Conservation (phyloP, 2,888 invertebrate genomes). For the Rotaria macrura region DNA sequence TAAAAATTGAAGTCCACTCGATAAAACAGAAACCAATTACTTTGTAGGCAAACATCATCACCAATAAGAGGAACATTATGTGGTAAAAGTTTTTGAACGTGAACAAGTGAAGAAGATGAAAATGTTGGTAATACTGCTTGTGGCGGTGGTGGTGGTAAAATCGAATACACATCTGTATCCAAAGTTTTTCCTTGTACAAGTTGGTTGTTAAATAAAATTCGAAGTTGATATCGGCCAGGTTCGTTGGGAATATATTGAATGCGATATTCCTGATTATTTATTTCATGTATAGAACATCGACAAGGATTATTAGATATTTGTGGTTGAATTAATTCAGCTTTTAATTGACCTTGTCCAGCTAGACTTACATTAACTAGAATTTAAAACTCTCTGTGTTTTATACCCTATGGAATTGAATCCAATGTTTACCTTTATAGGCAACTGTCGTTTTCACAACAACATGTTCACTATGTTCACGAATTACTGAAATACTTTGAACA, state of each 20-base stretch:
- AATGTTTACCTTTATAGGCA: not conserved
- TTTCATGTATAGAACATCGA: constrained; percentile 35
- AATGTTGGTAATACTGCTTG: not conserved
- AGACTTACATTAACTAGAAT: constrained; percentile 76
- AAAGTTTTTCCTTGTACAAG: constrained; percentile 63
- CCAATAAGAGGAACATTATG: not conserved
- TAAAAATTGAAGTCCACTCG: not conserved
- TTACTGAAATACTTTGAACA: not conserved
- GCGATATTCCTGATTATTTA: constrained; percentile 62
- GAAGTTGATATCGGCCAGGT: constrained; percentile 78
- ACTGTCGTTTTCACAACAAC: not conserved
- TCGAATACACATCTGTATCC: not conserved
- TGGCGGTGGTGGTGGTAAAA: not conserved
- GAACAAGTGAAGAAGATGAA: not conserved
- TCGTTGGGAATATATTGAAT: constrained; percentile 90
- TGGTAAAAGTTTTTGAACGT: not conserved
- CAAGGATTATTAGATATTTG: constrained; percentile 85
- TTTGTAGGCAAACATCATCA: not conserved
- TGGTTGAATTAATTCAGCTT: constrained; percentile 67
- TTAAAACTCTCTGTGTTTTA: not conserved
- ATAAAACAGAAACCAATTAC: not conserved
- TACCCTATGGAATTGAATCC: too few species aligned
- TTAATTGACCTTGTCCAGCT: constrained; percentile 92
- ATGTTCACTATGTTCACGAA: not conserved
- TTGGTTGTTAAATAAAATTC: constrained; percentile 85